These are phyloP conservation scores for Silurus meridionalis DNA, from an alignment of 2,113 vertebrate genomes.

Conservation along the genomic window DNA sequence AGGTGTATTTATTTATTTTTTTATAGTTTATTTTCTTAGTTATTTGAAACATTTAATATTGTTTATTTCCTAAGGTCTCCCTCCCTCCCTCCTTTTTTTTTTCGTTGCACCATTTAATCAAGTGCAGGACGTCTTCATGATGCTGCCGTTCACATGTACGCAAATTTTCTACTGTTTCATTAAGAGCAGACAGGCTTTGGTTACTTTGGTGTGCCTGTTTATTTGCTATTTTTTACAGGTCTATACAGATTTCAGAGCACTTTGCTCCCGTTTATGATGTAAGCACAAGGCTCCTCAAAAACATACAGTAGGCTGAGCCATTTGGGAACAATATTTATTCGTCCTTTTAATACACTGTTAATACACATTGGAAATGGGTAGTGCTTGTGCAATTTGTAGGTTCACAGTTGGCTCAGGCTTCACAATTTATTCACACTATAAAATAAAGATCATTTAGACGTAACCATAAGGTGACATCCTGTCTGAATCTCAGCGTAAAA, in stretches of 20 bases:
- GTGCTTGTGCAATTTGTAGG: background rate
- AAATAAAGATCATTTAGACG: background rate
- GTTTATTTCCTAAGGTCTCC: slow-evolving; percentile 25
- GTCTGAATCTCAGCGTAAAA: slow-evolving; percentile 33
- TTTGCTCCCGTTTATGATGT: slow-evolving; percentile 33
- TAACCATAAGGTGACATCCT: background rate
- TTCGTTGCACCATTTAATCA: slow-evolving; percentile 37
- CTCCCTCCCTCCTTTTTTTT: background rate
- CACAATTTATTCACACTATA: background rate
- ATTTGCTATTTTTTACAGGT: slow-evolving; percentile 32
- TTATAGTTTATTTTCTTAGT: background rate
- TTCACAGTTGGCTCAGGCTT: slow-evolving; percentile 10
- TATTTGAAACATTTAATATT: slow-evolving; percentile 19
- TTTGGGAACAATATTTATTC: slow-evolving; percentile 37
- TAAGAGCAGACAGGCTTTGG: slow-evolving; percentile 23
- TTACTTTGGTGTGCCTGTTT: background rate
- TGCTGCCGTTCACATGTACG: slow-evolving; percentile 25
- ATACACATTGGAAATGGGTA: background rate
- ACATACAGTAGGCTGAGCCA: background rate
- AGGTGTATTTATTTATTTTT: slow-evolving; percentile 54
- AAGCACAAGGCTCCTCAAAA: slow-evolving; percentile 41
- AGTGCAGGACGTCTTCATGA: slow-evolving; percentile 24
- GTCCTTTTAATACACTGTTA: slow-evolving; percentile 5
- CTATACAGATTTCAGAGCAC: slow-evolving; percentile 14
- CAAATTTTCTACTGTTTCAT: slow-evolving; percentile 32